These are phyloP conservation scores for Wiebesia pumilae DNA, from an alignment of 1,140 invertebrate species.

Conservation along the genomic window DNA sequence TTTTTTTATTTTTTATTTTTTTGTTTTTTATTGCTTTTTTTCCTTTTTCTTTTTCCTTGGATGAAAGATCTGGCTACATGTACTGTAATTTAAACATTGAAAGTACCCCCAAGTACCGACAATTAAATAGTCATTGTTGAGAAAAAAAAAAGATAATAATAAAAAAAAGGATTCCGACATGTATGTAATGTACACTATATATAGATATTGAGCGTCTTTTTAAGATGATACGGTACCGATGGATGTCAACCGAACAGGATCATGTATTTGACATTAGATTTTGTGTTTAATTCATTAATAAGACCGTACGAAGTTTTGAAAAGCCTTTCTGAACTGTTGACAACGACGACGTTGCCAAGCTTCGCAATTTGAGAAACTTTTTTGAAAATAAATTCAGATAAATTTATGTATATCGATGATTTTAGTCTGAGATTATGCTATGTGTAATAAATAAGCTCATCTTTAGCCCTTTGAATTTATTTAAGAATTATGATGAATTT, in stretches of 20 bases:
- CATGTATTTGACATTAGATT: slow-evolving; percentile 31
- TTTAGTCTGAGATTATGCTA: slow-evolving; percentile 31
- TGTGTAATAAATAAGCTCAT: not conserved
- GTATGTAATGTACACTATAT: slow-evolving; percentile 20
- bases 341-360: not conserved
- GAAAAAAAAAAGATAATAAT: slow-evolving; percentile 17
- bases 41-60: not conserved
- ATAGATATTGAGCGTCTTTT: slow-evolving; percentile 30
- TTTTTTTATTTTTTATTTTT: slow-evolving; percentile 16
- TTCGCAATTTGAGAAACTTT: slow-evolving; percentile 5
- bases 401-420: slow-evolving; percentile 17
- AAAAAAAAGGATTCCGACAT: slow-evolving; percentile 43
- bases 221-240: not conserved
- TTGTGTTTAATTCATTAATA: slow-evolving; percentile 31
- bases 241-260: not conserved
- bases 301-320: slow-evolving; percentile 17
- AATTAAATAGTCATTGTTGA: slow-evolving; percentile 45
- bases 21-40: not conserved
- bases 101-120: slow-evolving; percentile 27
- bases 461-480: slow-evolving; percentile 22
- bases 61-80: slow-evolving; percentile 35
- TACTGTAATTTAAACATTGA: slow-evolving; percentile 52
- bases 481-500: slow-evolving; percentile 19
- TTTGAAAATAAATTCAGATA: not conserved
- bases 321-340: not conserved